phyloP scores from a whole-genome alignment of 2,888 invertebrate genomes.

The Pseudeuparius sepicola region DNA sequence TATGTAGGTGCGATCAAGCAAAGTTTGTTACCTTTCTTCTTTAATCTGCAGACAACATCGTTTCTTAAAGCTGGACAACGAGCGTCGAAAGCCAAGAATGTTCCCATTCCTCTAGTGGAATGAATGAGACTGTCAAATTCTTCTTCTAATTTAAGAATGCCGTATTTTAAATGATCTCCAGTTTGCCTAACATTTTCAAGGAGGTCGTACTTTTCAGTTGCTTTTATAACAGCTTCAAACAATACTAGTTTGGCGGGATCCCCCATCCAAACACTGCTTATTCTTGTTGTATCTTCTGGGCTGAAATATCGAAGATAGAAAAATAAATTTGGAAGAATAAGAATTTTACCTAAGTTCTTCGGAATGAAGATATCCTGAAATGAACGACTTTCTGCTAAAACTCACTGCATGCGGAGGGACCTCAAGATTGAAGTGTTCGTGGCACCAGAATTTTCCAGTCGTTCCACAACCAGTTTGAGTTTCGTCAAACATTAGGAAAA shows the following conservation, averaged over 20 bases:
- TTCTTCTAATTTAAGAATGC: constrained; percentile 54
- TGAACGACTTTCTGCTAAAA: constrained; percentile 96
- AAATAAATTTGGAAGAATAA: too few relatives aligned
- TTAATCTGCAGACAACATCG: constrained; percentile 57
- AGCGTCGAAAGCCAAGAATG: constrained; percentile 79
- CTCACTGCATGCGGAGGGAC: constrained; percentile 87
- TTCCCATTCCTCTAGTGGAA: constrained; percentile 78
- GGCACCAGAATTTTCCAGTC: constrained; percentile 94
- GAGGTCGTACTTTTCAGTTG: constrained; percentile 74
- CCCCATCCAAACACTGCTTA: constrained; percentile 99
- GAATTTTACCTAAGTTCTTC: constrained; percentile 57
- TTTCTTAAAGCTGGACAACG: constrained; percentile 56
- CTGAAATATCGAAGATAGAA: too few relatives aligned
- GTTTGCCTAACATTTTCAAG: constrained; percentile 60
- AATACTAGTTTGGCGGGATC: constrained; percentile 90
- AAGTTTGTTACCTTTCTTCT: constrained; percentile 53
- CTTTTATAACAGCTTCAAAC: constrained; percentile 73
- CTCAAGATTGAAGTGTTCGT: constrained; percentile 82
- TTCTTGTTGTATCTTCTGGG: constrained; percentile 69
- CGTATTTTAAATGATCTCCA: constrained; percentile 56
- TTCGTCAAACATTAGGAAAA: constrained; percentile 85
- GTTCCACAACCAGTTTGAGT: constrained; percentile 97
- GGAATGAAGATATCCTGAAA: constrained; percentile 86
- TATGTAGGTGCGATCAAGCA: too few relatives aligned
- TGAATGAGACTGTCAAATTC: constrained; percentile 62